A percentile compares a stretch with the other conserved stretches of the same genome.
phyloP scores from a whole-genome alignment of 2,888 invertebrate species.

The Agrilus cyanescens region DNA sequence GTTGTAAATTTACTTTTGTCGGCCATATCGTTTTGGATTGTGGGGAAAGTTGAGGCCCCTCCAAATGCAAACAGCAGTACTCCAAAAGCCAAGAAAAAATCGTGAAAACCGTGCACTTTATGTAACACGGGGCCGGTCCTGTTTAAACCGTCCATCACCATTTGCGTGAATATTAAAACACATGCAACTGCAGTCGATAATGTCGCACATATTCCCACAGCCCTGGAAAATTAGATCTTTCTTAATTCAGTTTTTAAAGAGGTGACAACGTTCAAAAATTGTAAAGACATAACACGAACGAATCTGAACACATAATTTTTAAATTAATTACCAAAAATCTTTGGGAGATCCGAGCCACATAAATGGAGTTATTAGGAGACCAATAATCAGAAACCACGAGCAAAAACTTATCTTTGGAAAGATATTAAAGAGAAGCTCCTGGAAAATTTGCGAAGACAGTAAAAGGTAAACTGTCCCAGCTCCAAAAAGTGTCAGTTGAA shows the following conservation, averaged over 20 bases:
- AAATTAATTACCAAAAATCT: slow-evolving; percentile 53
- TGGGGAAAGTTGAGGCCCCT: slow-evolving; percentile 65
- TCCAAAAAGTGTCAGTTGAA: slow-evolving; percentile 54
- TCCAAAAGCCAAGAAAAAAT: slow-evolving; percentile 58
- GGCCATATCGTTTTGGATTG: slow-evolving; percentile 67
- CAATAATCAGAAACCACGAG: slow-evolving; percentile 51
- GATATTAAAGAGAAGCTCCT: slow-evolving; percentile 40
- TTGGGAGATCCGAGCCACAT: slow-evolving; percentile 58
- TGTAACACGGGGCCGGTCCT: slow-evolving; percentile 36
- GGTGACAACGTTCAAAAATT: too few relatives aligned
- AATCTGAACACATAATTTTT: too few relatives aligned
- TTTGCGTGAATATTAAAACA: slow-evolving; percentile 49
- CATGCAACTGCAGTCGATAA: slow-evolving; percentile 50
- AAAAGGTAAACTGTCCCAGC: slow-evolving; percentile 54
- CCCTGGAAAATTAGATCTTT: slow-evolving; percentile 43
- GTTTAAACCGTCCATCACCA: slow-evolving; percentile 40
- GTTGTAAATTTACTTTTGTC: slow-evolving; percentile 52
- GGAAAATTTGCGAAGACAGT: slow-evolving; percentile 52
- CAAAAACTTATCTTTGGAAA: slow-evolving; percentile 45
- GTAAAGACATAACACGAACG: too few relatives aligned
- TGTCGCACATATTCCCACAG: slow-evolving; percentile 51
- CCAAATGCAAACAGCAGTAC: slow-evolving; percentile 61
- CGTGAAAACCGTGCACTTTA: slow-evolving; percentile 43
- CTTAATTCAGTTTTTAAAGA: too few relatives aligned
- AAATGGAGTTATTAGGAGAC: slow-evolving; percentile 45